Base-by-base conservation (phyloP, 2,888 invertebrate species). In the Serripes groenlandicus region DNA sequence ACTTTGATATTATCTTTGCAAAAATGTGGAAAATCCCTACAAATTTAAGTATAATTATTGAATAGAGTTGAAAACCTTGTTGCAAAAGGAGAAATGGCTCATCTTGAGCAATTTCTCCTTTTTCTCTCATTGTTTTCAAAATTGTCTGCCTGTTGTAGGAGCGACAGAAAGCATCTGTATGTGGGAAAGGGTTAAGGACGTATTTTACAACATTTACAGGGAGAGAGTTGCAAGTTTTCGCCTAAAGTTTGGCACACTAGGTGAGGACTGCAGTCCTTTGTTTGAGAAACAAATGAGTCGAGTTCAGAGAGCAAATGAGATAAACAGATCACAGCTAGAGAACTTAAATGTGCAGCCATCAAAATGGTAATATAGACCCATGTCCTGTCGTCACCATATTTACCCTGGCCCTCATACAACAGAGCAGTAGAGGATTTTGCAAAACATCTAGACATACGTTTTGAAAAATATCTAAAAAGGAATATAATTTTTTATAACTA, bases 321-420 rank as follows among this genome's bases (percentile, higher is more conserved):
- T 87, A 32, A 84, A 83, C 26, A 69, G 71, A n/a, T 42, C 76
- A 11, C 83, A 82, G 58, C 72, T 87, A 3, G 88, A 88, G n/a
- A 87, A 77, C 35, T 81, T 82, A 60, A 87, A 90, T 68, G 82
- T 90, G 0, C 86, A 85, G 42, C 89, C 89, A 3, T 89, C 89
- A n/a, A 81, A 83, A 81, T 90, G 90, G 90, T 90, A 75, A 73
- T 76, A 56, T 18, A n/a, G n/a, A n/a, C n/a, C n/a, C n/a, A n/a
- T n/a, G n/a, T n/a, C n/a, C n/a, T n/a, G n/a, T n/a, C n/a, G n/a
- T n/a, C n/a, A n/a, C n/a, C n/a, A n/a, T n/a, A n/a, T n/a, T n/a
- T n/a, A n/a, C n/a, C n/a, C n/a, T n/a, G n/a, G n/a, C n/a, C n/a
- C n/a, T n/a, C n/a, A n/a, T n/a, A n/a, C n/a, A n/a, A n/a, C n/a